Percentiles rank a stretch among this genome's conserved stretches.
Evolutionary conservation across 2,797 vertebrate species (phyloP).

Genomic region (Bradypodion pumilum): DNA sequence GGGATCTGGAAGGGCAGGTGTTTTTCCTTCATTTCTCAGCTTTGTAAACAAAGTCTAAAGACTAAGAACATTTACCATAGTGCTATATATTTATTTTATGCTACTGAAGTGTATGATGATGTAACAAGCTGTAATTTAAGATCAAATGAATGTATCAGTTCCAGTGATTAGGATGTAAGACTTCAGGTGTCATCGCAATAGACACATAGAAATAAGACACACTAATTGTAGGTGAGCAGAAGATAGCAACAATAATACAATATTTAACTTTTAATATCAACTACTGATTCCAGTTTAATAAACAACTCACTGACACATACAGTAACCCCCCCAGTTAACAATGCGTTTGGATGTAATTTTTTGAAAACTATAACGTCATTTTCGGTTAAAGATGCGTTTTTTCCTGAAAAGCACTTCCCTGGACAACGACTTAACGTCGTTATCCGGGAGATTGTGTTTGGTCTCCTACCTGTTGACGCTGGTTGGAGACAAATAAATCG

Average conservation of each 20-base stretch:
- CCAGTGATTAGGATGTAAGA: background rate
- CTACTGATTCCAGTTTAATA: background rate
- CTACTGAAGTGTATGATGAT: constrained; percentile 6
- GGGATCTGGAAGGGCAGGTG: constrained; percentile 9
- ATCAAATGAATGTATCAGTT: constrained; percentile 21
- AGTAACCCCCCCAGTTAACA: too few species aligned
- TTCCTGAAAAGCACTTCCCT: too few species aligned
- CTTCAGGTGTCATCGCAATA: background rate
- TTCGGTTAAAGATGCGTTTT: too few species aligned
- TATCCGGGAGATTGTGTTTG: too few species aligned
- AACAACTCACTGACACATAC: background rate
- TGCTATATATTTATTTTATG: constrained; percentile 12
- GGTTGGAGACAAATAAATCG: too few species aligned
- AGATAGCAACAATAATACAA: background rate
- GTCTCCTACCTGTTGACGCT: too few species aligned
- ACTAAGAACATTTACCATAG: constrained; percentile 12
- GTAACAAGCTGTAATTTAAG: constrained; percentile 30
- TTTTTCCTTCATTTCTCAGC: constrained; percentile 7
- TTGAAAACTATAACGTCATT: too few species aligned
- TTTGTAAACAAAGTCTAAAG: constrained; percentile 20
- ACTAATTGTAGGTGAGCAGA: background rate
- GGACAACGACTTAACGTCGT: too few species aligned
- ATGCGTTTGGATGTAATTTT: too few species aligned
- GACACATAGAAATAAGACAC: background rate
- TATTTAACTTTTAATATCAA: background rate